These are phyloP conservation scores for Scolopax bukidnonensis DNA, from an alignment of 2,797 vertebrate species.

Conservation along the genomic window DNA sequence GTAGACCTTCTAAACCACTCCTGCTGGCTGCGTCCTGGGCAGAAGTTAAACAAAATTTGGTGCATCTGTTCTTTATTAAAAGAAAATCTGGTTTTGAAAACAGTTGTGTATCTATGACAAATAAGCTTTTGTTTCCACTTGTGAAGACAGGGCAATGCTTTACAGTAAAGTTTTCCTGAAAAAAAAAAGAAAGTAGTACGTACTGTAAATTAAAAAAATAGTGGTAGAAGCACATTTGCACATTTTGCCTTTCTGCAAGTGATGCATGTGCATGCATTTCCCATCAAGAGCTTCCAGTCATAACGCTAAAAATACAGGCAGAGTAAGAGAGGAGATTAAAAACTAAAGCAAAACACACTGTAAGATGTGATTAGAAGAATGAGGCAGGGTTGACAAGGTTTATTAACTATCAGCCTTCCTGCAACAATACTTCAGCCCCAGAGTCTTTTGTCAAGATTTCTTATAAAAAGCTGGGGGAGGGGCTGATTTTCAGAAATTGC, in stretches of 20 bases:
- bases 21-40: background rate
- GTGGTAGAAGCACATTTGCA: background rate
- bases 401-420: slow-evolving; percentile 30
- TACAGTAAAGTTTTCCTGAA: background rate
- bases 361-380: slow-evolving; percentile 25
- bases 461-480: background rate
- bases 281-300: slow-evolving; percentile 10
- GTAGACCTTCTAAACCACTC: background rate
- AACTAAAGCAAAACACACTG: slow-evolving; percentile 8
- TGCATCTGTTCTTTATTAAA: background rate
- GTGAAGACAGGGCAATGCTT: background rate
- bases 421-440: slow-evolving; percentile 1
- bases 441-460: slow-evolving; percentile 25
- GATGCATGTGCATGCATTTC: background rate
- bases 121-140: background rate
- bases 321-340: background rate
- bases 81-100: background rate
- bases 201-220: slow-evolving; percentile 5
- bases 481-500: background rate
- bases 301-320: background rate
- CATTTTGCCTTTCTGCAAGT: slow-evolving; percentile 6
- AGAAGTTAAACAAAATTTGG: background rate
- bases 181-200: background rate
- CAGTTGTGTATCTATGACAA: background rate
- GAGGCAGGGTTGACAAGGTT: background rate